Evolutionary conservation across 2,888 invertebrate species (phyloP), one percentile per base, ranked within the genome.

Genomic region (Malacosoma neustria): DNA sequence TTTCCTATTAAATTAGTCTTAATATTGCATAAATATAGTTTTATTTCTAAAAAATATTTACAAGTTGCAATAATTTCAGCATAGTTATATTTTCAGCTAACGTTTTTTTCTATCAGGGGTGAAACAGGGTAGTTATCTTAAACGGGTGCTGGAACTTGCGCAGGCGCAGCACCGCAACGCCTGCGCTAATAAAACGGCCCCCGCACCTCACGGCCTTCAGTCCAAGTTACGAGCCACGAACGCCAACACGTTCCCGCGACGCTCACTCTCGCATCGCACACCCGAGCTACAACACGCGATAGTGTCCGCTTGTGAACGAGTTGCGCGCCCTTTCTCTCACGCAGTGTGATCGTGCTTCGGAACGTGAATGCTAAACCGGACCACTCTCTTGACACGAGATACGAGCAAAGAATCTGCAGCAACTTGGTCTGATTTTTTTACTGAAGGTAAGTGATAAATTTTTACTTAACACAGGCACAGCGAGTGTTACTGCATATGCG

Each of bases 301-400:
- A 66, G 71, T 73, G 71, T 61, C 61, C 68, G 64, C 67, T 63
- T 61, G 68, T 71, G 61, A 71, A 68, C 72, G 62, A 76, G 67
- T 71, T 67, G 72, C 72, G 73, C 79, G 73, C 77, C 82, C 82
- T 84, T 82, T 82, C 82, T 84, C 84, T 82, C 80, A 73, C 80
- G 79, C 80, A 74, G 72, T 72, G 80, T 72, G 70, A 69, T 75
- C 80, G 82, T 82, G 80, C 72, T 69, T 67, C 72, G 74, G 73
- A 73, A 79, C 79, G 77, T 84, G 81, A 76, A 79, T 82, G 74
- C 80, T 69, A 80, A 82, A 77, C 77, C 82, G 84, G 81, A 81
- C 77, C 73, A 61, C 71, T 73, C 72, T 74, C 72, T 72, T 72
- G 57, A 67, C 65, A 73, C 69, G 55, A 72, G 66, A 70, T 61